These are phyloP conservation scores for Amphiprion percula DNA, from an alignment of 2,113 vertebrate species.

Conservation along the genomic window DNA sequence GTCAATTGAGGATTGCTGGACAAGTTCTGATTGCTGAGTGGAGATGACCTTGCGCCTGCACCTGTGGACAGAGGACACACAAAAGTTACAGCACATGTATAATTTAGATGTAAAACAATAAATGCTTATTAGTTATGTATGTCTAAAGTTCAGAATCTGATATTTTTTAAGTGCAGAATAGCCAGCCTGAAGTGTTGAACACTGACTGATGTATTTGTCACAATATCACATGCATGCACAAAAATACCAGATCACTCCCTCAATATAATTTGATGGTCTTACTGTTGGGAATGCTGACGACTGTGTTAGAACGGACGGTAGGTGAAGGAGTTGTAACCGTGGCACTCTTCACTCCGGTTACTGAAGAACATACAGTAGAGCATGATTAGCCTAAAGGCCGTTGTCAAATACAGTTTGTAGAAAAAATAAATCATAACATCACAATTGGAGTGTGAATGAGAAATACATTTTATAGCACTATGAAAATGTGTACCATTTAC, in stretches of 20 bases:
- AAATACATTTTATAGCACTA: too few species aligned
- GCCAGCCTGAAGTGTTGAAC: background rate
- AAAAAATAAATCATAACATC: background rate
- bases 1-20: slow-evolving; percentile 72
- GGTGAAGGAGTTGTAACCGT: slow-evolving; percentile 56
- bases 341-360: slow-evolving; percentile 83
- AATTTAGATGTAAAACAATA: background rate
- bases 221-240: background rate
- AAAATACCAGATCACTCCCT: background rate
- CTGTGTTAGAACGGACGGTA: slow-evolving; percentile 66
- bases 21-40: slow-evolving; percentile 64
- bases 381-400: slow-evolving; percentile 12
- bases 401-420: background rate
- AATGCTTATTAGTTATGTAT: too few species aligned
- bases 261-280: slow-evolving; percentile 42
- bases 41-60: slow-evolving; percentile 71
- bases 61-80: slow-evolving; percentile 49
- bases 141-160: background rate
- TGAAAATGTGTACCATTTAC: too few species aligned
- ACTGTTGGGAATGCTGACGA: slow-evolving; percentile 76
- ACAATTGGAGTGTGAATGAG: too few species aligned
- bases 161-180: background rate
- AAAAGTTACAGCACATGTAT: slow-evolving; percentile 6
- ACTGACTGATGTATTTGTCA: background rate
- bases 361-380: slow-evolving; percentile 58